Evolutionary conservation across 1,140 invertebrate species (phyloP), one percentile per base, ranked within the genome.

Genomic region (Parapsyche elsis): DNA sequence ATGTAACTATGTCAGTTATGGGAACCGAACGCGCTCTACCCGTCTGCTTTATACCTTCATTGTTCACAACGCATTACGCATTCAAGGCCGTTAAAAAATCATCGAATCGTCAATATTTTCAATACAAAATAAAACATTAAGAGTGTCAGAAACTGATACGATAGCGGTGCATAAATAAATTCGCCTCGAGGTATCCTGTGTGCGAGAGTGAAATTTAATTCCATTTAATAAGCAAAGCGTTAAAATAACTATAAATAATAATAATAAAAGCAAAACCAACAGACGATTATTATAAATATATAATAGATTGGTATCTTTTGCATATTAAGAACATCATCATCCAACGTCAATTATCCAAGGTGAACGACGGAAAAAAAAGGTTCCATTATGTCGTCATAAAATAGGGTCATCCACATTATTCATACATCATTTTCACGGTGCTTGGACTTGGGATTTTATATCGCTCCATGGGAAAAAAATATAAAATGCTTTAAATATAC

Each of bases 1-100:
- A 76, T 76, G 74, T 61, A 76, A 76, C 30, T 76, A 45, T 76
- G 74, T 61, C 74, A 76, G 74, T 24, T 38, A 57, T 76, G 74
- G 74, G 74, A 76, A 76, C 74, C 46, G 12, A 24, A 61, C 45
- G 5, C 24, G 64, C 64, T 21, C 9, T 46, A 46, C 38, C 45
- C 12, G 49, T 21, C 46, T 49, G 53, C 30, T 46, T 76, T 0
- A 59, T 49, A 30, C 23, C 53, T 5, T 61, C 74, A 76, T 76
- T 76, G 74, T 76, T 76, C n/a, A 9, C 16, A n/a, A 38, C 30
- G 30, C 30, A 38, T 38, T 38, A 38, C 30, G 30, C 7, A 38
- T 46, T 23, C 19, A 24, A 76, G 53, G 74, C 30, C 45, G 14
- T 61, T 21, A 21, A 61, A 61, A 61, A 61, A 61, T 21, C 57